phyloP scores from a whole-genome alignment of 1,140 invertebrate genomes.

The Sycobia sp. region DNA sequence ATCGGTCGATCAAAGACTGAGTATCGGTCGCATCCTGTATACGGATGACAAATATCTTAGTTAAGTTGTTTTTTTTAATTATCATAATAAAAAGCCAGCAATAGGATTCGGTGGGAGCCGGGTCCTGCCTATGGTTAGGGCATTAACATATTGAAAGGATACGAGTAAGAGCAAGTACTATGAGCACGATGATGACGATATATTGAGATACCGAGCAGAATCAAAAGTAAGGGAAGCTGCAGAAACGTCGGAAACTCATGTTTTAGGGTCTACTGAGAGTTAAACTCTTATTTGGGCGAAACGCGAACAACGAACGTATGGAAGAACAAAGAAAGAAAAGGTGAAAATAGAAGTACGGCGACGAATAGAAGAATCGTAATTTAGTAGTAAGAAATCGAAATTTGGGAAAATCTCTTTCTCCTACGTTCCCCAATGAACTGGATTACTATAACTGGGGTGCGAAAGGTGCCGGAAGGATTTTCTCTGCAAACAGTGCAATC shows the following conservation, averaged over 20 bases:
- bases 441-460: slow-evolving; percentile 3
- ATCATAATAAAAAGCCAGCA: slow-evolving; percentile 49
- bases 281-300: slow-evolving; percentile 8
- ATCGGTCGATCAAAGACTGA: slow-evolving; percentile 34
- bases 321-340: slow-evolving; percentile 15
- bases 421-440: slow-evolving; percentile 37
- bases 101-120: slow-evolving; percentile 56
- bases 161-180: slow-evolving; percentile 6
- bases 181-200: slow-evolving; percentile 20
- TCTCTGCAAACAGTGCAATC: slow-evolving; percentile 58
- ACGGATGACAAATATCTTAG: slow-evolving; percentile 40
- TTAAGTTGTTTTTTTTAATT: slow-evolving; percentile 42
- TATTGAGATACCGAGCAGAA: slow-evolving; percentile 50
- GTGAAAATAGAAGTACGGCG: slow-evolving; percentile 5
- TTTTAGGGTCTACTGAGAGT: neutral
- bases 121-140: slow-evolving; percentile 60
- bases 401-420: slow-evolving; percentile 43
- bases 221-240: slow-evolving; percentile 44
- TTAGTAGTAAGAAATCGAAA: slow-evolving; percentile 41
- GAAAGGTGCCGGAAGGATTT: slow-evolving; percentile 42
- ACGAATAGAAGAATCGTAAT: slow-evolving; percentile 24
- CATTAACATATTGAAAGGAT: slow-evolving; percentile 51
- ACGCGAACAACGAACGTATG: slow-evolving; percentile 8
- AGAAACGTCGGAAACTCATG: neutral
- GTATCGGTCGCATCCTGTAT: slow-evolving; percentile 24